phyloP scores from a whole-genome alignment of 1,140 invertebrate genomes.

The Leptoteleia sp. region DNA sequence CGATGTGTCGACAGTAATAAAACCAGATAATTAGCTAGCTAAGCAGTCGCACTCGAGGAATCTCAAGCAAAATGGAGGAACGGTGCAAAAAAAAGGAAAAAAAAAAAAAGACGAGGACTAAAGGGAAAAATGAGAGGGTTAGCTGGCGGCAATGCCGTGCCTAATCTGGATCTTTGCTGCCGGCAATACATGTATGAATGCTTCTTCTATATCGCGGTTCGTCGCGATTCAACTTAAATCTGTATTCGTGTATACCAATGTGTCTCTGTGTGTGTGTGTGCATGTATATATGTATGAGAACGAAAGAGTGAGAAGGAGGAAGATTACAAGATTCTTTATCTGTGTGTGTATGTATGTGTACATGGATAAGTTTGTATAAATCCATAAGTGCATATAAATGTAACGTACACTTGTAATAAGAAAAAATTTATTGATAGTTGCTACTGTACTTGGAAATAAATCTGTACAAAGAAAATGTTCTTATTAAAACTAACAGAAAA shows the following conservation, averaged over 20 bases:
- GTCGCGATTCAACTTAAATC: conserved; percentile 33
- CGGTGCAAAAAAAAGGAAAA: conserved; percentile 43
- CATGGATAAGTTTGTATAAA: no score
- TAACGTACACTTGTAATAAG: no score
- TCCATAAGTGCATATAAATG: no score
- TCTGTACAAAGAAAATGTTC: no score
- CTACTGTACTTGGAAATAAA: no score
- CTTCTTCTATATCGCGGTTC: conserved; percentile 65
- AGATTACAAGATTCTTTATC: no score
- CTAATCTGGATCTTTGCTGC: conserved; percentile 71
- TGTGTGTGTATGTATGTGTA: no score
- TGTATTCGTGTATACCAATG: no score
- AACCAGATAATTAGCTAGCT: conserved; percentile 69
- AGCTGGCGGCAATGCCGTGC: conserved; percentile 60
- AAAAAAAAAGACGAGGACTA: no score
- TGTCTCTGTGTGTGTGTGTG: conserved; percentile 25
- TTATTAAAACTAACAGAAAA: no score
- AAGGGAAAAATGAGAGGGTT: conserved; percentile 22
- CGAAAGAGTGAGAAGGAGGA: no score
- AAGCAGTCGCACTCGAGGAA: conserved; percentile 58
- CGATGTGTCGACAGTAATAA: conserved; percentile 53
- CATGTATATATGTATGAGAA: conserved; percentile 10
- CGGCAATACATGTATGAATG: conserved; percentile 63
- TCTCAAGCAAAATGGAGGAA: conserved; percentile 32
- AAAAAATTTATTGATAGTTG: no score